A percentile compares a stretch with the other conserved stretches of the same genome.
phyloP scores from a whole-genome alignment of 2,113 vertebrate genomes.

The Oreochromis niloticus region DNA sequence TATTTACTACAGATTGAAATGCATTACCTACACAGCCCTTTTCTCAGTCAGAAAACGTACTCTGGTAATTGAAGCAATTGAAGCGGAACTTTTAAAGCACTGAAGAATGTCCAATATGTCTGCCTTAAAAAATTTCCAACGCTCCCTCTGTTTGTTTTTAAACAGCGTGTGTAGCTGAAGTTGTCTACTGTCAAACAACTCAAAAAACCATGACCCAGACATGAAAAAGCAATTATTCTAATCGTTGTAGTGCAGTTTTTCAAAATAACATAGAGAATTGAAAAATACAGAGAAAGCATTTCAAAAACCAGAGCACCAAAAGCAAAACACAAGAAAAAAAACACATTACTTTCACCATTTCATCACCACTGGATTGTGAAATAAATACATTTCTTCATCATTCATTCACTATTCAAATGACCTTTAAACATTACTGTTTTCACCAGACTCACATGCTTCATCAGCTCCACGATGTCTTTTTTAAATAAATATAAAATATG shows the following conservation, averaged over 20 bases:
- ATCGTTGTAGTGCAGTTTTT: not conserved
- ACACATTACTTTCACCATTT: not conserved
- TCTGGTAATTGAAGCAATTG: not conserved
- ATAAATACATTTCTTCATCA: not conserved
- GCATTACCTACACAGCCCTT: not conserved
- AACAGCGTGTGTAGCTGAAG: not conserved
- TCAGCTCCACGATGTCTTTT: not conserved
- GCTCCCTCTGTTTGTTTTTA: not conserved
- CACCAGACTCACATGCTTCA: not conserved
- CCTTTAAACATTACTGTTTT: not conserved
- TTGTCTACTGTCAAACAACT: not conserved
- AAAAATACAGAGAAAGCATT: not conserved
- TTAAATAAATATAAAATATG: not conserved
- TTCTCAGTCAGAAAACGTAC: not conserved
- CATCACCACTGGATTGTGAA: not conserved
- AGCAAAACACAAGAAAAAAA: not conserved
- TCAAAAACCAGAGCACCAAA: not conserved
- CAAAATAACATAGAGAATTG: not conserved
- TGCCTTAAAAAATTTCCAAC: not conserved
- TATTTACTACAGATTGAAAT: not conserved
- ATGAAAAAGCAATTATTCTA: not conserved
- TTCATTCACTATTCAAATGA: not conserved
- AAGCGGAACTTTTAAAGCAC: not conserved
- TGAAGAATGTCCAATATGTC: not conserved
- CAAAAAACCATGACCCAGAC: not conserved